Conservation (phyloP, 92 coral and sea anemone species). For the Epizoanthus scotinus region DNA sequence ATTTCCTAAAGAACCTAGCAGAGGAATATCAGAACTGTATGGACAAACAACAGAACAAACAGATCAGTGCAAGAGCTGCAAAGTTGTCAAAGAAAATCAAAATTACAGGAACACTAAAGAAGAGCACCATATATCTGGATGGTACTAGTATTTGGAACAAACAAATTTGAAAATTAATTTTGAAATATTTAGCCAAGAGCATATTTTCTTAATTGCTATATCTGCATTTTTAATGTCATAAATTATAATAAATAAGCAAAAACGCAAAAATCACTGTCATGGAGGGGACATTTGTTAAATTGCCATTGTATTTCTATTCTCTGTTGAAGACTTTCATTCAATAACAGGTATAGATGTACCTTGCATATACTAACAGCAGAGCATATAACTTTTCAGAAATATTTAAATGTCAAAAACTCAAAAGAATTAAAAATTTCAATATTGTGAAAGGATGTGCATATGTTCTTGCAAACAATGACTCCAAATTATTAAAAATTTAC, state of each 20-base stretch:
- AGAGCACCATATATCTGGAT: too few relatives aligned
- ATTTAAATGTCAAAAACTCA: neutral
- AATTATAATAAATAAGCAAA: neutral
- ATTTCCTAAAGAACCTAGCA: too few relatives aligned
- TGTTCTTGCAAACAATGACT: neutral
- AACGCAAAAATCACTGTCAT: constrained; percentile 6
- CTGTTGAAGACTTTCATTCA: constrained; percentile 8
- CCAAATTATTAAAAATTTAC: neutral
- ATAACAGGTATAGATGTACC: constrained; percentile 12
- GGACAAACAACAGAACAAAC: too few relatives aligned
- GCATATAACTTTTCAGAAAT: constrained; percentile 7
- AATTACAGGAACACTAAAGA: too few relatives aligned
- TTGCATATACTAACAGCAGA: constrained; percentile 12
- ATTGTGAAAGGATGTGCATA: neutral
- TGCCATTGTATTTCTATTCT: constrained; percentile 2
- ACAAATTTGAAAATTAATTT: too few relatives aligned
- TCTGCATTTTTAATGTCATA: too few relatives aligned
- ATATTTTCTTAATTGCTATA: too few relatives aligned
- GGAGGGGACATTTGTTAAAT: neutral
- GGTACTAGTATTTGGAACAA: too few relatives aligned
- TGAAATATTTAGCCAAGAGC: too few relatives aligned
- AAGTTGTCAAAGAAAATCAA: too few relatives aligned
- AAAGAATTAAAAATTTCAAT: neutral
- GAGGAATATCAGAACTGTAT: too few relatives aligned
- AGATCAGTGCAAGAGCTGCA: too few relatives aligned